phyloP scores from a whole-genome alignment of 2,888 invertebrate species.

The Brachypalpus laphriformis region DNA sequence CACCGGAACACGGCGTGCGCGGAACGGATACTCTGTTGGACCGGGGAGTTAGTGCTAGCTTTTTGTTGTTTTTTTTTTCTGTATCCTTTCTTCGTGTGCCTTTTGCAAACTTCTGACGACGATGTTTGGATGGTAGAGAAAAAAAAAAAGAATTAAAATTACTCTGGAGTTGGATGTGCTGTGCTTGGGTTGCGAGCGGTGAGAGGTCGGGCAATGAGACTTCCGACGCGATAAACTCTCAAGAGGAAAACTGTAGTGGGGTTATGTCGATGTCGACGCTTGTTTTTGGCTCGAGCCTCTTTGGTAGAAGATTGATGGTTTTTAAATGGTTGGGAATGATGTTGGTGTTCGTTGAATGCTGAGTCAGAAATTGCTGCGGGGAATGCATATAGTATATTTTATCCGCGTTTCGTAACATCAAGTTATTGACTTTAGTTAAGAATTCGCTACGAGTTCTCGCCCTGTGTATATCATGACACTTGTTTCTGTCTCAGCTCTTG shows the following conservation, averaged over 20 bases:
- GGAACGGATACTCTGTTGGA: slow-evolving; percentile 47
- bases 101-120: slow-evolving; percentile 27
- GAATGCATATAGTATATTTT: slow-evolving; percentile 20
- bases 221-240: slow-evolving; percentile 59
- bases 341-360: slow-evolving; percentile 54
- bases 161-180: slow-evolving; percentile 32
- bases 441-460: slow-evolving; percentile 37
- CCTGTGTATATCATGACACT: slow-evolving; percentile 68
- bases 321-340: slow-evolving; percentile 63
- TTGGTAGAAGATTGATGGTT: slow-evolving; percentile 65
- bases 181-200: slow-evolving; percentile 1
- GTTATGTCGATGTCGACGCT: slow-evolving; percentile 44
- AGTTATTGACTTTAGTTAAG: slow-evolving; percentile 64
- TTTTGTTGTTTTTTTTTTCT: slow-evolving; percentile 18
- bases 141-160: slow-evolving; percentile 12
- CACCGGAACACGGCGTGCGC: slow-evolving; percentile 66
- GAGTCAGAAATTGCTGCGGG: slow-evolving; percentile 54
- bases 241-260: slow-evolving; percentile 43
- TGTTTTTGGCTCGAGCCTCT: slow-evolving; percentile 63
- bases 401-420: slow-evolving; percentile 55
- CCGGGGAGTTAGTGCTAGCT: slow-evolving; percentile 56
- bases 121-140: neutral
- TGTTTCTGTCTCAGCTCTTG: slow-evolving; percentile 59
- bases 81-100: neutral
- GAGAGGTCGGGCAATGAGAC: neutral